These are phyloP conservation scores for Papio anubis DNA, from an alignment of 2,113 vertebrate genomes.

Conservation along the genomic window DNA sequence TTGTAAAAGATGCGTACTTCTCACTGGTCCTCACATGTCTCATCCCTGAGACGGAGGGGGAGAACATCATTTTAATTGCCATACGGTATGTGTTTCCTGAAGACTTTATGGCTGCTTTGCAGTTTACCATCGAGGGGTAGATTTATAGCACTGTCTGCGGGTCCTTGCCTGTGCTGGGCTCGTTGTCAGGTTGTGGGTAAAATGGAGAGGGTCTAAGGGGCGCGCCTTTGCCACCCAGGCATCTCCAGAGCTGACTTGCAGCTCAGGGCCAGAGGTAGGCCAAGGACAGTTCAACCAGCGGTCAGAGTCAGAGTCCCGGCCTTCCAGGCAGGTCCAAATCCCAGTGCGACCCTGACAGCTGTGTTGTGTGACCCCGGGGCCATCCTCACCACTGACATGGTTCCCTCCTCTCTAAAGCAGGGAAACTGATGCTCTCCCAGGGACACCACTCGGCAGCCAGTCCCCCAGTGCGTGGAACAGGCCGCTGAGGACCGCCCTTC, in stretches of 20 bases:
- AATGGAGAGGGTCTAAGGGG: background rate
- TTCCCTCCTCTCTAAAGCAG: background rate
- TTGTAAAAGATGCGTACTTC: background rate
- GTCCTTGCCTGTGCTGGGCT: background rate
- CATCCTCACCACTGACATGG: no score
- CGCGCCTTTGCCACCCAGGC: background rate
- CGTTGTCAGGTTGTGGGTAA: background rate
- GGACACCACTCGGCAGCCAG: background rate
- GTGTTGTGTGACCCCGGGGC: accelerated
- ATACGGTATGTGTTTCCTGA: background rate
- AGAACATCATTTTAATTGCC: constrained; percentile 31
- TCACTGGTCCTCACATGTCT: background rate
- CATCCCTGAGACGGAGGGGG: background rate
- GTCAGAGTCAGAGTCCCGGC: background rate
- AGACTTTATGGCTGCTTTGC: background rate
- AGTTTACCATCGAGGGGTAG: background rate
- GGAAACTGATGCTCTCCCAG: no score
- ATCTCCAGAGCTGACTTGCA: background rate
- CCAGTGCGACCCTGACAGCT: background rate
- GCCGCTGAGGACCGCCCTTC: background rate
- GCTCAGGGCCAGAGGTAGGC: background rate
- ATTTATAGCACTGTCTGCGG: background rate
- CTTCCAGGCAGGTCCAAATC: no score
- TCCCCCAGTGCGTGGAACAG: background rate
- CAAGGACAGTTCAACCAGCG: background rate